Base-by-base conservation (phyloP, 2,797 vertebrate genomes). In the Enteromius fasciolatus region DNA sequence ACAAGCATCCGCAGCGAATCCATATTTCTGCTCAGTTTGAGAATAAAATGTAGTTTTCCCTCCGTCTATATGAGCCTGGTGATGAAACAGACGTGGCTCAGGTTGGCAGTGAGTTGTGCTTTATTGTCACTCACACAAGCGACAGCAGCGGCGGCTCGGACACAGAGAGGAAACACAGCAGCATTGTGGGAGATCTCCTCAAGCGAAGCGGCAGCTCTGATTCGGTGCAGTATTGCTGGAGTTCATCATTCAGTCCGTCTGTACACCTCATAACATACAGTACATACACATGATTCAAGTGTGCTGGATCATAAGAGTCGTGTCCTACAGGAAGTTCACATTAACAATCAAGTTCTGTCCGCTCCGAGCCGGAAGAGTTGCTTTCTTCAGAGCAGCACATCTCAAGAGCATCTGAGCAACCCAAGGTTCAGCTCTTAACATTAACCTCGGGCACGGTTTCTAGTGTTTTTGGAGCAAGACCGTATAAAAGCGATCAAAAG, bases 101-200 rank as follows among this genome's bases (percentile, higher is more conserved):
- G 59, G 74, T 83, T 84, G 87, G 87, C 87, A 88, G 87, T 87
- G 87, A 86, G 82, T 81, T 83, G 87, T 83, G 86, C 84, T 88
- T 88, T 88, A 79, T 86, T 87, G 39, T 88, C n/a, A n/a, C 66
- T 85, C 76, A 87, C 83, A 81, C 76, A 74, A 50, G 74, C 25
- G 7, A 94, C 57, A 69, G 88, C 94, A 95, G 90, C 95, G 94
- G 74, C 94, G 46, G 76, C 76, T 79, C 73, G 0, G 64, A 61
- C 72, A 81, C 31, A 73, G 31, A 64, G 76, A 75, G 70, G 67
- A 50, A 52, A 50, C 44, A 33, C 57, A 59, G 28, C 63, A 84
- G 80, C 73, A 76, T 20, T 59, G 33, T 59, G 46, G 68, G 70
- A 78, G 57, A 66, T 46, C 69, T 84, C 70, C 66, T 50, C 39